Conservation (phyloP, 1,140 invertebrate genomes). For the Drosophila prosaltans region DNA sequence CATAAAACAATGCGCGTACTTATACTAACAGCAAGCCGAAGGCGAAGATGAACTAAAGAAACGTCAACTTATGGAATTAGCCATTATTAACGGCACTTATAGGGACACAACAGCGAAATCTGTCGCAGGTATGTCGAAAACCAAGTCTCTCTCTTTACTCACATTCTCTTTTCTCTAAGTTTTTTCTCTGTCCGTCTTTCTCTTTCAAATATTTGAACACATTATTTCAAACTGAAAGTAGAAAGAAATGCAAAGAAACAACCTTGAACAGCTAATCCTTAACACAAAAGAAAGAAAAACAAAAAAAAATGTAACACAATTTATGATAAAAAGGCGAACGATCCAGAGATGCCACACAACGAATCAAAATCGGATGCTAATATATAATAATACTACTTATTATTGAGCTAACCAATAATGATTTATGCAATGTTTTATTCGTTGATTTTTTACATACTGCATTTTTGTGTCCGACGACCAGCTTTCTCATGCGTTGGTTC, state of each 20-base stretch:
- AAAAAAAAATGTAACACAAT: conserved; percentile 41
- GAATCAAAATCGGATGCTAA: neutral
- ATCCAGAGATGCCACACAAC: neutral
- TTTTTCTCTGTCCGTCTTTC: neutral
- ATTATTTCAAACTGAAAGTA: neutral
- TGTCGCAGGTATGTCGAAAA: conserved; percentile 84
- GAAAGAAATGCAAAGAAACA: neutral
- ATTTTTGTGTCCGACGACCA: conserved; percentile 66
- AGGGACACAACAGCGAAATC: conserved; percentile 96
- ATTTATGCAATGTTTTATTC: conserved; percentile 49
- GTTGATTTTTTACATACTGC: conserved; percentile 64
- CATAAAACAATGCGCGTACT: conserved; percentile 42
- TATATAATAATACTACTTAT: conserved; percentile 12
- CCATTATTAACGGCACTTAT: conserved; percentile 99
- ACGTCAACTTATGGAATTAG: conserved; percentile 99
- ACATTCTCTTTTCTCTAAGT: conserved; percentile 8
- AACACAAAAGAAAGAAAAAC: conserved; percentile 3
- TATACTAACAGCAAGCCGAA: conserved; percentile 93
- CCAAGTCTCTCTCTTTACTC: neutral
- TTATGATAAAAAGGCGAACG: neutral
- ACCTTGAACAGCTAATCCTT: conserved; percentile 4
- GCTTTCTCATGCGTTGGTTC: conserved; percentile 80
- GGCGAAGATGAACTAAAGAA: conserved; percentile 99
- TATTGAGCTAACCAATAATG: conserved; percentile 48
- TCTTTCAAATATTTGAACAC: neutral